Base-by-base conservation (phyloP, 2,797 vertebrate genomes). In the Dermochelys coriacea region DNA sequence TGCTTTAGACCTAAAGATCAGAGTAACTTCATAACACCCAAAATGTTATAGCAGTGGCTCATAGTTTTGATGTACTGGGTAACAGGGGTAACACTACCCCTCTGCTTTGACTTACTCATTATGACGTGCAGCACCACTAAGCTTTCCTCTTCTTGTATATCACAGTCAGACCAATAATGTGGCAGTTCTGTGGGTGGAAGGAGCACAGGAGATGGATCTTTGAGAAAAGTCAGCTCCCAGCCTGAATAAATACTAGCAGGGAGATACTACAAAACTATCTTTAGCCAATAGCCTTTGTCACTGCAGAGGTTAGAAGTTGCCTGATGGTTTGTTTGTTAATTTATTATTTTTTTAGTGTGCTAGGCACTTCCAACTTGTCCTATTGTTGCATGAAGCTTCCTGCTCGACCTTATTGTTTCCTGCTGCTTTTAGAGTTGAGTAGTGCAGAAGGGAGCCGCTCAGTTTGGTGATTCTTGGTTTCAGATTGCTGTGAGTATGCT, bases 401-500 rank as follows among this genome's bases (percentile, higher is more conserved):
- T 82, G 55, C 49, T 75, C 12, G 23, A 25, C 37, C 45, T 80
- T 45, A 25, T 41, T 52, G 50, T 52, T 27, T 54, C 47, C 29
- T 82, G 49, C 15, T 75, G 25, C 71, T 27, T 75, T 75, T 75
- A 41, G 41, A 45, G 23, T 15, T 75, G 25, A 75, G 12, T 45
- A 27, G 19, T 8, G 6, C 12, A 47, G 54, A 51, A 47, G 34
- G 41, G 31, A 2, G 81, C 49, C 12, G 52, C 61, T 86, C 51
- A 51, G 78, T 84, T 27, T 10, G 31, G 47, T 50, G 51, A 90
- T 50, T 82, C 87, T 81, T 97, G 90, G 47, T 98, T 98, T 95
- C 95, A 99, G 99, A 99, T 99, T 1, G 98, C 98, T 3, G 98
- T 99, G 95, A 99, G 98, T 89, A 98, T 99, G 95, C 98, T 99